Conservation (phyloP, 2,113 vertebrate species). For the Lonchura striata region DNA sequence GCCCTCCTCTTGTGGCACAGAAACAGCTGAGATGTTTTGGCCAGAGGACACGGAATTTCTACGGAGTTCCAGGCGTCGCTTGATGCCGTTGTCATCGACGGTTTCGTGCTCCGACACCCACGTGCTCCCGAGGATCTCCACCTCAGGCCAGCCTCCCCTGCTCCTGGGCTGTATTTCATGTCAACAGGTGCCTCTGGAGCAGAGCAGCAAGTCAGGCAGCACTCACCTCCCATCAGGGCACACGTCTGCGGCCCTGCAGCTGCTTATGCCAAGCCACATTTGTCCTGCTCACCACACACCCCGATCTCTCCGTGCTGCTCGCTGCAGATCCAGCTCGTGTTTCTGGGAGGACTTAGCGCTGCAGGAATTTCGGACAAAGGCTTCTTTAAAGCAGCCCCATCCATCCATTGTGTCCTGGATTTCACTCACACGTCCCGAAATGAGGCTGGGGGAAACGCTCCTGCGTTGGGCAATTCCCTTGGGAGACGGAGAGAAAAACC, state of each 20-base stretch:
- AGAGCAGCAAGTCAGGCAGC: conserved; percentile 23
- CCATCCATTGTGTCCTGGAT: conserved; percentile 45
- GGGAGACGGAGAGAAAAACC: neutral
- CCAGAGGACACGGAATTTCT: too few species aligned
- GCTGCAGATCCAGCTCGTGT: neutral
- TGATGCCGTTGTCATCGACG: too few species aligned
- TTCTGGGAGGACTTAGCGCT: neutral
- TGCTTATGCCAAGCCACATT: conserved; percentile 34
- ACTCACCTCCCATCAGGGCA: conserved; percentile 40
- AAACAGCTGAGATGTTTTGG: too few species aligned
- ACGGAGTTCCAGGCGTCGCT: too few species aligned
- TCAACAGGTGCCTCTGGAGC: conserved; percentile 30
- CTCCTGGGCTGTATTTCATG: conserved; percentile 43
- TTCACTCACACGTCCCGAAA: conserved; percentile 63
- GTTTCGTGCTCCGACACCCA: accelerated
- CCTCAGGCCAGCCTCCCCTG: neutral
- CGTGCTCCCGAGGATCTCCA: neutral
- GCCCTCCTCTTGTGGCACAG: too few species aligned
- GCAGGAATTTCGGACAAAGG: conserved; percentile 39
- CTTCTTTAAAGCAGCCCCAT: conserved; percentile 39
- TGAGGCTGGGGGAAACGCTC: conserved; percentile 26
- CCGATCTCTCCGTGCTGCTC: neutral
- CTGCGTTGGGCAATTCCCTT: neutral
- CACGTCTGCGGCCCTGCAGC: conserved; percentile 47
- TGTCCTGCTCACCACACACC: neutral